Evolutionary conservation across 2,888 invertebrate species (phyloP).

Genomic region (Erebia palarica): DNA sequence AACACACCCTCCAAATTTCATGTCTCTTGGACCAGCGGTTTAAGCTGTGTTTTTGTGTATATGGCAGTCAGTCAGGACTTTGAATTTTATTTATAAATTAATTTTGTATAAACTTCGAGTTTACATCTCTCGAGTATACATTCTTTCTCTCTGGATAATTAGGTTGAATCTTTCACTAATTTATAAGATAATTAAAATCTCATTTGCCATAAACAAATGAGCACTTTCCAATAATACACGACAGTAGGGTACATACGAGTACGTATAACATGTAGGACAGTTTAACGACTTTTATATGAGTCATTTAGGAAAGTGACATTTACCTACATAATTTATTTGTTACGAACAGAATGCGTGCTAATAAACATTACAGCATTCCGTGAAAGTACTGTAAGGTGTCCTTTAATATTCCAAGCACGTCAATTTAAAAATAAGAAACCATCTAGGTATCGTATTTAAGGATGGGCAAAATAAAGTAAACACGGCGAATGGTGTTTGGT

Average conservation of each 20-base stretch:
- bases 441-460: conserved; percentile 39
- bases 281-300: conserved; percentile 21
- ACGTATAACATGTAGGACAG: conserved; percentile 4
- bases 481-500: conserved; percentile 11
- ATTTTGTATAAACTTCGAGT: too few species aligned
- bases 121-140: too few species aligned
- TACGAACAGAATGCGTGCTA: conserved; percentile 29
- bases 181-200: background rate
- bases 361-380: conserved; percentile 37
- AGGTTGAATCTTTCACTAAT: background rate
- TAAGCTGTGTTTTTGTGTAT: too few species aligned
- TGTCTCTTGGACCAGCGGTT: too few species aligned
- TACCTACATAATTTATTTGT: conserved; percentile 34
- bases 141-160: background rate
- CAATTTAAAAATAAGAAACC: conserved; percentile 38
- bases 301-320: conserved; percentile 33
- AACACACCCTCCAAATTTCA: too few species aligned
- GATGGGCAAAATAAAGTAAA: conserved; percentile 28
- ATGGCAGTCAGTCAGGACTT: too few species aligned
- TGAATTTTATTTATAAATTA: too few species aligned
- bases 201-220: background rate
- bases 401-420: conserved; percentile 40
- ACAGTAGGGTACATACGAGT: background rate
- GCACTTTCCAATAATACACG: conserved; percentile 15
- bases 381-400: conserved; percentile 38